Evolutionary conservation across 2,888 invertebrate genomes (phyloP), one percentile per base, ranked within the genome.

Genomic region (Cosmia pyralina): DNA sequence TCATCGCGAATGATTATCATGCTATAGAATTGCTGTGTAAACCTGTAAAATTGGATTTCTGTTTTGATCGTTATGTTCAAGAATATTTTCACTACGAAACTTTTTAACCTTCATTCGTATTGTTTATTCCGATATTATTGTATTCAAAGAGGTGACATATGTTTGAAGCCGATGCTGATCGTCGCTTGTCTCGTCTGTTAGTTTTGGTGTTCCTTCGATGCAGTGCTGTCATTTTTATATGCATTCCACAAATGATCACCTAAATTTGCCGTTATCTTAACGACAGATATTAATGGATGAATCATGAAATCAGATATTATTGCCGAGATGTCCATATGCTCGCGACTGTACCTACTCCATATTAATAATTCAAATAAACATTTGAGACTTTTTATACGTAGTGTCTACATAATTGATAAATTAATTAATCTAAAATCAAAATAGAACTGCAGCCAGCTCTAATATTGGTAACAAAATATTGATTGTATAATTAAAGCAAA

Each of bases 401-500:
- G 2, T 67, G 19, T 28, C 28, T 2, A 41, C 50, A 52, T 28
- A 8, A 48, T 22, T 13, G 19, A 28, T 28, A 8, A 50, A 8
- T 19, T 34, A 41, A 58, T 50, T 41, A 50, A 15, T 58, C 19
- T 38, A 59, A 53, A n/a, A 59, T 41, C 10, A 41, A 69, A 62
- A 46, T 55, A 77, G 4, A 58, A 46, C 19, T 52, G 19, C 38
- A 50, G 4, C n/a, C 44, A 62, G 11, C 34, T 76, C 53, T 22
- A 53, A 66, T 64, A 44, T 59, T 41, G 17, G 7, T 38, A 70
- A 50, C 72, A 66, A 69, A 72, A 69, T 72, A 59, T 69, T 74
- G 46, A 52, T 70, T 62, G 58, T 52, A 66, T 44, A 74, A 72
- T 77, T 60, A 88, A 69, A 85, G 84, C 83, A 82, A 83, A 85